phyloP scores from a whole-genome alignment of 2,113 vertebrate species.

The Tichodroma muraria region DNA sequence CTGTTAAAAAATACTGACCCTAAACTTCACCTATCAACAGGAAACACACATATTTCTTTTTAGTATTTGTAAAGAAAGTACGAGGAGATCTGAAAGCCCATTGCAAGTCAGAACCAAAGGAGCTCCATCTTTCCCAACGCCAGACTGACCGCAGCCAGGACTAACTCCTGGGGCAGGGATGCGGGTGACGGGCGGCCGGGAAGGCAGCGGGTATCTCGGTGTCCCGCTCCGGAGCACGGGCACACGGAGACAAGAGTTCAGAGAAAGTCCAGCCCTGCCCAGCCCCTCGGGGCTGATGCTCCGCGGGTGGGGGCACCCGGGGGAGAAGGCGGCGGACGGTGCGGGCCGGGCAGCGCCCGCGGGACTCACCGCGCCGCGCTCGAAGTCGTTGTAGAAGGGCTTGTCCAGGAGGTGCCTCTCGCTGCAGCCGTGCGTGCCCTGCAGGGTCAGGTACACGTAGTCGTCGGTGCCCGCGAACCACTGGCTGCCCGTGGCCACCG shows the following conservation, averaged over 20 bases:
- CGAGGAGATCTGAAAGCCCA: neutral
- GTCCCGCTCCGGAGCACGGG: neutral
- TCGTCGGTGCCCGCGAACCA: too few relatives aligned
- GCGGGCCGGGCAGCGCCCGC: too few relatives aligned
- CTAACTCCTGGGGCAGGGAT: neutral
- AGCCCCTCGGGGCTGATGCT: too few relatives aligned
- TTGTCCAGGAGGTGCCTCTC: too few relatives aligned
- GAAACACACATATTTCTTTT: neutral
- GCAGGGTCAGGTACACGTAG: too few relatives aligned
- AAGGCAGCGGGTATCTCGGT: neutral
- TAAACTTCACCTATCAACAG: neutral
- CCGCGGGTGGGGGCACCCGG: too few relatives aligned
- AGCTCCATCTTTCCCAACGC: too few relatives aligned
- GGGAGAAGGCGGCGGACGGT: too few relatives aligned
- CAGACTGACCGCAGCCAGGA: neutral
- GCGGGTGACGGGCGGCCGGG: fast-evolving
- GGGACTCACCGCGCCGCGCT: conserved; percentile 90
- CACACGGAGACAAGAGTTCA: neutral
- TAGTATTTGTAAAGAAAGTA: neutral
- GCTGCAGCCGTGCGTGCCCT: too few relatives aligned
- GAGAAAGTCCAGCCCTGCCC: neutral
- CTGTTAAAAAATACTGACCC: neutral
- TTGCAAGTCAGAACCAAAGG: neutral
- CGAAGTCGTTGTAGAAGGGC: too few relatives aligned
- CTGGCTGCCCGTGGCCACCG: too few relatives aligned